Conservation (phyloP, 2,888 invertebrate genomes). For the Hypolimnas misippus region DNA sequence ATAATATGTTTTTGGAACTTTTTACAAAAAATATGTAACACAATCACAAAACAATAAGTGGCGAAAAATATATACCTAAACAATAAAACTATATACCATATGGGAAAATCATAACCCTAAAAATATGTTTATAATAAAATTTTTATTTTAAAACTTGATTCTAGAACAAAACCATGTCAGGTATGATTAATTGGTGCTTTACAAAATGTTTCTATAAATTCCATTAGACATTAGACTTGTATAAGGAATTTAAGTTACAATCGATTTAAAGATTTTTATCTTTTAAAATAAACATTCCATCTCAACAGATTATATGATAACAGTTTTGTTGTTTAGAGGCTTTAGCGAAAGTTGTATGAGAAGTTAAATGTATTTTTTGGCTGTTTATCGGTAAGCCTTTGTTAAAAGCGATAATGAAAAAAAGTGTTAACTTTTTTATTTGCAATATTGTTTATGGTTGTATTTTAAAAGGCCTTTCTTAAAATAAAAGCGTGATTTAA, state of each 20-base stretch:
- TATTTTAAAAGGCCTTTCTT: not conserved
- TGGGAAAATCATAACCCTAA: not conserved
- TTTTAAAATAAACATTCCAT: constrained; percentile 2
- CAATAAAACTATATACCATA: no score
- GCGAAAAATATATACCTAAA: no score
- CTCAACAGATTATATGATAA: not conserved
- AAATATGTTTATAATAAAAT: not conserved
- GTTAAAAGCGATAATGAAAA: not conserved
- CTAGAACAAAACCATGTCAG: not conserved
- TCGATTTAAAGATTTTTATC: constrained; percentile 7
- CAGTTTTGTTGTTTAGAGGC: not conserved
- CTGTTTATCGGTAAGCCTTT: not conserved
- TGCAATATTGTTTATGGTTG: not conserved
- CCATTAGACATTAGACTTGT: not conserved
- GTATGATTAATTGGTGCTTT: not conserved
- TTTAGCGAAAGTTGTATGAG: not conserved
- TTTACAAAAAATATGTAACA: no score
- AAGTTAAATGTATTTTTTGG: not conserved
- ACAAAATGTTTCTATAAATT: not conserved
- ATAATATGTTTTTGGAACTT: no score
- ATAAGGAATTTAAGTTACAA: constrained; percentile 5
- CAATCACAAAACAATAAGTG: no score
- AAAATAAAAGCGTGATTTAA: no score
- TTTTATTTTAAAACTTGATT: not conserved
- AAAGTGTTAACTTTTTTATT: not conserved